Evolutionary conservation across 2,113 vertebrate genomes (phyloP).

Genomic region (Poeciliopsis turrubarensis): DNA sequence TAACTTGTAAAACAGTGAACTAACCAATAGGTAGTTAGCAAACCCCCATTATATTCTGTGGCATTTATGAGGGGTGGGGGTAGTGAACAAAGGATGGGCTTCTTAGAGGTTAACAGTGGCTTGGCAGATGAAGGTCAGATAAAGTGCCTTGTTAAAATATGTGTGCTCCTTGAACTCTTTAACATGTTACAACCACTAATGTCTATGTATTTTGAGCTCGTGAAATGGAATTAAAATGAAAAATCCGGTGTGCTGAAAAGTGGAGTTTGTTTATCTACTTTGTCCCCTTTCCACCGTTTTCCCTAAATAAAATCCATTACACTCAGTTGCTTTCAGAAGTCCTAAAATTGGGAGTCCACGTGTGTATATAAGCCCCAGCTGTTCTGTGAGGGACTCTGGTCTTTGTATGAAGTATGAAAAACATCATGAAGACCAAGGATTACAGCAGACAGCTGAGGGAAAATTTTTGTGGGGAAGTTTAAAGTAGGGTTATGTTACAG

Average conservation of each 20-base stretch:
- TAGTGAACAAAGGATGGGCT: background rate
- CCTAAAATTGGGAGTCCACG: background rate
- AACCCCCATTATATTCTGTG: slow-evolving; percentile 31
- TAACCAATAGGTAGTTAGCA: background rate
- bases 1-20: background rate
- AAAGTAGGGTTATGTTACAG: background rate
- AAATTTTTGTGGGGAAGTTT: background rate
- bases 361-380: background rate
- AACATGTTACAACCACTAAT: background rate
- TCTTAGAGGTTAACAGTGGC: slow-evolving; percentile 24
- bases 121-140: background rate
- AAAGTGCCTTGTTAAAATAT: background rate
- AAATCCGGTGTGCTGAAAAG: background rate
- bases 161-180: background rate
- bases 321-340: background rate
- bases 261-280: background rate
- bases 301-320: background rate
- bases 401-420: background rate
- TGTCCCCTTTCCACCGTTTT: background rate
- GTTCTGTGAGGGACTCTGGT: background rate
- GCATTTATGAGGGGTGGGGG: slow-evolving; percentile 47
- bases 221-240: background rate
- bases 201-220: background rate
- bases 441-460: too few species aligned
- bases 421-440: background rate